Percentiles rank a stretch among this genome's conserved stretches.
These are phyloP conservation scores for Papilio polytes DNA, from an alignment of 1,140 invertebrate species.

Conservation along the genomic window DNA sequence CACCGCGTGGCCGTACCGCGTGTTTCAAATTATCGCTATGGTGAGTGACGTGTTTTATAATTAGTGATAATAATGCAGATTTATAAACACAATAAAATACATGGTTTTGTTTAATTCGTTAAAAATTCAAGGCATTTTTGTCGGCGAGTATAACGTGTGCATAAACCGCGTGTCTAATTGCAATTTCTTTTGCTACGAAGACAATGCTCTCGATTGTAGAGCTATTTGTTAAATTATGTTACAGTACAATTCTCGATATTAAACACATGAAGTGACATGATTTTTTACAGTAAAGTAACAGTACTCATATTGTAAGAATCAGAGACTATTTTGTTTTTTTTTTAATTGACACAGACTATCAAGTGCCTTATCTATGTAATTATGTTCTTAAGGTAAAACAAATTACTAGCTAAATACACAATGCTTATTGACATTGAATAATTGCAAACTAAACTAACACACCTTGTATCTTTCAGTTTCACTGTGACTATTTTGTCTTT, in stretches of 20 bases:
- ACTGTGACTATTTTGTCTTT: not conserved
- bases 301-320: not conserved
- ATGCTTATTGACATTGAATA: not conserved
- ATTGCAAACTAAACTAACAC: not conserved
- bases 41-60: slow-evolving; percentile 54
- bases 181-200: slow-evolving; percentile 22
- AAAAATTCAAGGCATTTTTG: slow-evolving; percentile 15
- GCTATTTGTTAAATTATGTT: not conserved
- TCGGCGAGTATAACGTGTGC: not conserved
- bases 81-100: slow-evolving; percentile 6
- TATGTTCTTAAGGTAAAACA: not conserved
- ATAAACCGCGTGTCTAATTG: slow-evolving; percentile 35
- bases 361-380: not conserved
- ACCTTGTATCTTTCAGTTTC: not conserved
- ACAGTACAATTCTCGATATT: not conserved
- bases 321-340: not conserved
- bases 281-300: not conserved
- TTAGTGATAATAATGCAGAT: slow-evolving; percentile 17
- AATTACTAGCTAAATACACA: not conserved
- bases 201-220: slow-evolving; percentile 23
- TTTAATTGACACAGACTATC: not conserved
- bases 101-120: slow-evolving; percentile 7
- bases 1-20: slow-evolving; percentile 52
- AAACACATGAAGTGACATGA: slow-evolving; percentile 13
- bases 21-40: slow-evolving; percentile 55